phyloP scores from a whole-genome alignment of 2,113 vertebrate genomes.

The Chunga burmeisteri region DNA sequence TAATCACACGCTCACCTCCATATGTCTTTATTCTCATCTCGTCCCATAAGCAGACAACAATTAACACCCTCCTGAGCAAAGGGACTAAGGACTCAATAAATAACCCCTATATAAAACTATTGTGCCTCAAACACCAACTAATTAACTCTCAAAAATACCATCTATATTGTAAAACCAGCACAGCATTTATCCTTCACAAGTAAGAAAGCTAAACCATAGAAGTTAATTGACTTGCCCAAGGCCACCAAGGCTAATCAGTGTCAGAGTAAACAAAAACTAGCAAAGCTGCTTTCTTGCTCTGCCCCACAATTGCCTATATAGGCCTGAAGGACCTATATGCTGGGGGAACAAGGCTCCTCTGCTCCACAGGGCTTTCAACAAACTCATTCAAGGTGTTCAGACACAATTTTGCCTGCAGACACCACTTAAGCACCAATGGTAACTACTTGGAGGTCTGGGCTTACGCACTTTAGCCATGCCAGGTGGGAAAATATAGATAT shows the following conservation, averaged over 20 bases:
- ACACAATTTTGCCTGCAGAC: neutral
- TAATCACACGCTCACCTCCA: neutral
- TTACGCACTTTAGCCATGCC: accelerated
- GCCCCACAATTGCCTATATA: neutral
- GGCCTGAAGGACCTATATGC: neutral
- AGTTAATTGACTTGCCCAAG: neutral
- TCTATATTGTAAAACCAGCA: neutral
- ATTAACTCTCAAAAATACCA: neutral
- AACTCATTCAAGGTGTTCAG: neutral
- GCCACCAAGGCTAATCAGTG: neutral
- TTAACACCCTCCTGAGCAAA: neutral
- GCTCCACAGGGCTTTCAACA: neutral
- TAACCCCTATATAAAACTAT: neutral
- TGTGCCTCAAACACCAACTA: neutral
- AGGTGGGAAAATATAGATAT: neutral
- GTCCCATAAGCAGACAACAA: neutral
- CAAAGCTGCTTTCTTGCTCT: neutral
- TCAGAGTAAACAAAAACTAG: neutral
- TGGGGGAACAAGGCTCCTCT: neutral
- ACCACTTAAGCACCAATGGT: neutral
- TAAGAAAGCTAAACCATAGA: neutral
- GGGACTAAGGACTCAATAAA: neutral
- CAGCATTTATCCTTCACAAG: neutral
- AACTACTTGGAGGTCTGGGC: neutral
- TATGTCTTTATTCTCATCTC: neutral